Evolutionary conservation across 2,888 invertebrate species (phyloP), one percentile per base, ranked within the genome.

Genomic region (Leucoptera coffeella): DNA sequence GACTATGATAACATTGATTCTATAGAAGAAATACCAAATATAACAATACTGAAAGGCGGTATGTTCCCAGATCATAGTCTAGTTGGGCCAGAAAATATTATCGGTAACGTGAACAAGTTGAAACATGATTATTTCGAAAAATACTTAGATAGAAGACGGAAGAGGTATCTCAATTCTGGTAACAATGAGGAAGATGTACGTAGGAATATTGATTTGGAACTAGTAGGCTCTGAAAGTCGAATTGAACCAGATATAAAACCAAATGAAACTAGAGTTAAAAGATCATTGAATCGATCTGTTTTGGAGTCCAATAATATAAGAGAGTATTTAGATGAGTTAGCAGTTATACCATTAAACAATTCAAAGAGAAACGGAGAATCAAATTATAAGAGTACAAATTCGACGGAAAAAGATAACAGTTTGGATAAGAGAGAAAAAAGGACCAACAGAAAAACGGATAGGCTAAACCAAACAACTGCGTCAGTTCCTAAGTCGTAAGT

Each of bases 401-500:
- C 64, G 1, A 64, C 65, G 17, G 65, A 61, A 43, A 48, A 53
- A 4, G 39, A 49, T 23, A 62, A 61, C 35, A 43, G 53, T 29
- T 32, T 56, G 13, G 67, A 67, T 19, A 64, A 53, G 37, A 52
- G 67, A 23, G 64, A 71, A 19, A 72, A 72, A 37, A 58, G 71
- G 29, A 72, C 72, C 0, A 72, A 69, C 36, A 58, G 72, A 30
- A 72, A 72, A 41, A 65, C 69, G 8, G 72, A 72, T 34, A 50
- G 67, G 34, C 36, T 69, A 2, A 72, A 72, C 36, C 71, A 72
- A 42, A 72, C 72, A 2, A 72, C 71, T 15, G 67, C 64, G 3
- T 52, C 64, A 14, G 48, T 71, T 23, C 72, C 72, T 7, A 72
- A 72, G 49, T 65, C 64, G 72, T 72, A 45, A 54, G 64, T 48